Evolutionary conservation across 1,140 invertebrate species (phyloP).

Genomic region (Dendrolimus punctatus): DNA sequence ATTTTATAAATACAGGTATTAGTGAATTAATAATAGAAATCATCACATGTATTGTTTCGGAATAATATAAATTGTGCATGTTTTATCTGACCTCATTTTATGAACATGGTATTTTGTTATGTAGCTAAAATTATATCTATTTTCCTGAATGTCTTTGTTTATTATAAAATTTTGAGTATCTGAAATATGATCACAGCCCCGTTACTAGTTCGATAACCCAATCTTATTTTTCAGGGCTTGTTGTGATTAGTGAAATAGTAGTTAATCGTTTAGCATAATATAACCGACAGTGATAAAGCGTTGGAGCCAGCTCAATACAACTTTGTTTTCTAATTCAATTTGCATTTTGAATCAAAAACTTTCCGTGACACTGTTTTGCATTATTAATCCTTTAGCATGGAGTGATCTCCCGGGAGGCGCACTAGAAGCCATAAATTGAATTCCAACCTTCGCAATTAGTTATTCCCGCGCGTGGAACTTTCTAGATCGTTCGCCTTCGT

Average conservation of each 20-base stretch:
- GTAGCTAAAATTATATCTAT: too few relatives aligned
- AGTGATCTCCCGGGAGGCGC: slow-evolving; percentile 63
- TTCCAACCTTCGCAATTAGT: slow-evolving; percentile 71
- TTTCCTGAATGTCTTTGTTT: too few relatives aligned
- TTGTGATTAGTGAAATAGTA: slow-evolving; percentile 1
- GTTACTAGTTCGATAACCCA: too few relatives aligned
- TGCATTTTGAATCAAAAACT: slow-evolving; percentile 70
- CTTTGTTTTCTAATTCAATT: slow-evolving; percentile 68
- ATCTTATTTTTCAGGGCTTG: too few relatives aligned
- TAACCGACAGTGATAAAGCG: slow-evolving; percentile 44
- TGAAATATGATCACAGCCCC: too few relatives aligned
- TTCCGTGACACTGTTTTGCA: slow-evolving; percentile 72
- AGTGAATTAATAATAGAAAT: too few relatives aligned
- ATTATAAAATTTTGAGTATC: too few relatives aligned
- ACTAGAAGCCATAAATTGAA: slow-evolving; percentile 71
- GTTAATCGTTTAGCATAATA: slow-evolving; percentile 37
- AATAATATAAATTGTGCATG: too few relatives aligned
- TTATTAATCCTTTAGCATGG: slow-evolving; percentile 68
- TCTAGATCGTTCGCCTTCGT: slow-evolving; percentile 71
- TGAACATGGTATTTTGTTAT: too few relatives aligned
- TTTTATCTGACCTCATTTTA: too few relatives aligned
- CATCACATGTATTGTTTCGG: too few relatives aligned
- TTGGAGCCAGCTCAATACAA: slow-evolving; percentile 41
- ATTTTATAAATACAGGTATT: too few relatives aligned
- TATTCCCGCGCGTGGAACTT: slow-evolving; percentile 71